Evolutionary conservation across 2,797 vertebrate species (phyloP), one percentile per base, ranked within the genome.

Genomic region (Phoxinus dragarum): DNA sequence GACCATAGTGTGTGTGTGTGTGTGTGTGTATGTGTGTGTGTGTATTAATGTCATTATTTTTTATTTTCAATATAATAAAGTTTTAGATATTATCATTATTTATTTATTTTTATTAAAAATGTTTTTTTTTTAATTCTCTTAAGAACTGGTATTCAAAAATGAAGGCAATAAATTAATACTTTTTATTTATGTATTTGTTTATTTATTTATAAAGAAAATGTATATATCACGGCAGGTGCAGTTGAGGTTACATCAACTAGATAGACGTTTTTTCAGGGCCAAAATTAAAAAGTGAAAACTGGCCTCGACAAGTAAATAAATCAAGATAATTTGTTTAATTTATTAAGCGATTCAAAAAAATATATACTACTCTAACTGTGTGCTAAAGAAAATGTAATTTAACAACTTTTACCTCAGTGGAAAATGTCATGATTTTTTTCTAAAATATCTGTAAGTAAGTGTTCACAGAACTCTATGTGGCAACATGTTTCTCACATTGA

Each of bases 401-500:
- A 47, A 27, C 23, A 27, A 3, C 3, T 27, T 47, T 44, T 4
- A 73, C 71, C 7, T 27, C 3, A 72, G 6, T 4, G 3, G 69
- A 72, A 44, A 72, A 72, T 42, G 23, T n/a, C 68, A 7, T 27
- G 21, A 59, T 8, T 6, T 16, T 66, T 47, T 14, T 16, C 23
- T 9, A 40, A 38, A 11, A 40, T 40, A 44, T 4, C 6, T 47
- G 17, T 0, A 71, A n/a, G 3, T n/a, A 40, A 27, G 23, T 27
- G 27, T 42, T 72, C 21, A 12, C 11, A n/a, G 21, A n/a, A 44
- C 23, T 16, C 21, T 31, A 21, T 40, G 69, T 17, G 14, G 3
- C 27, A 74, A 52, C 72, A 74, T 34, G 19, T 54, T 75, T 75
- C 17, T 54, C 31, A 54, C 47, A 52, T 75, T 54, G 10, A 74